These are phyloP conservation scores for Thalassoma bifasciatum DNA, from an alignment of 2,113 vertebrate genomes.

Conservation along the genomic window DNA sequence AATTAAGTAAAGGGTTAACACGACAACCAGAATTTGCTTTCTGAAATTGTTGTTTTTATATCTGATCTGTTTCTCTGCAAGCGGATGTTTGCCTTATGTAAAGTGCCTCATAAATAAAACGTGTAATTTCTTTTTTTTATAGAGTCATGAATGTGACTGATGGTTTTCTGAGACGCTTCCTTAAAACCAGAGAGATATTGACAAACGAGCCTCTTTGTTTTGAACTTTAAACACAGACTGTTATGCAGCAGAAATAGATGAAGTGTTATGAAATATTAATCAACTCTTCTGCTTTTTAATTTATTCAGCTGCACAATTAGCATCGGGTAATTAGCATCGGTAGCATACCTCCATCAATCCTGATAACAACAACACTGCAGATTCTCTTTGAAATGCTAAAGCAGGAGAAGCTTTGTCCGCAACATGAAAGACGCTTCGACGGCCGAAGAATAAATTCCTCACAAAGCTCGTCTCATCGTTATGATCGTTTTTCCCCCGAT, in stretches of 20 bases:
- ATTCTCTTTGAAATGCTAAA: conserved; percentile 83
- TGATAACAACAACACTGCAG: conserved; percentile 56
- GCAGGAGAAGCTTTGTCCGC: conserved; percentile 75
- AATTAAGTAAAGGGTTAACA: no score
- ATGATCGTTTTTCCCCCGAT: conserved; percentile 69
- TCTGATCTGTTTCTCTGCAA: no score
- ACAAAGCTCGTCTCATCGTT: conserved; percentile 71
- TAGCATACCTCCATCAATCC: conserved; percentile 72
- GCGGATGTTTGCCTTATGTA: no score
- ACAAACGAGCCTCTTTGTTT: no score
- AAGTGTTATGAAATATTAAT: conserved; percentile 55
- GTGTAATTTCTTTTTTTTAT: no score
- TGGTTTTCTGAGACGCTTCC: no score
- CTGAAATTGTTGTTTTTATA: no score
- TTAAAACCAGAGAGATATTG: no score
- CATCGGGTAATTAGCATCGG: conserved; percentile 72
- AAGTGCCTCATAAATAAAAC: no score
- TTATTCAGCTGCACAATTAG: conserved; percentile 70
- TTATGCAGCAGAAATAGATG: conserved; percentile 31
- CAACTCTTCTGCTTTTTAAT: conserved; percentile 56
- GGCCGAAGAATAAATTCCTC: conserved; percentile 69
- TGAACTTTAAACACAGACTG: conserved; percentile 13
- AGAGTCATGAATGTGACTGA: no score
- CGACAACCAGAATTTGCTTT: no score
- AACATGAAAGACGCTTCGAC: conserved; percentile 74